Percentiles rank a stretch among this genome's conserved stretches.
Conservation (phyloP, 2,797 vertebrate genomes). For the Protonibea diacanthus region DNA sequence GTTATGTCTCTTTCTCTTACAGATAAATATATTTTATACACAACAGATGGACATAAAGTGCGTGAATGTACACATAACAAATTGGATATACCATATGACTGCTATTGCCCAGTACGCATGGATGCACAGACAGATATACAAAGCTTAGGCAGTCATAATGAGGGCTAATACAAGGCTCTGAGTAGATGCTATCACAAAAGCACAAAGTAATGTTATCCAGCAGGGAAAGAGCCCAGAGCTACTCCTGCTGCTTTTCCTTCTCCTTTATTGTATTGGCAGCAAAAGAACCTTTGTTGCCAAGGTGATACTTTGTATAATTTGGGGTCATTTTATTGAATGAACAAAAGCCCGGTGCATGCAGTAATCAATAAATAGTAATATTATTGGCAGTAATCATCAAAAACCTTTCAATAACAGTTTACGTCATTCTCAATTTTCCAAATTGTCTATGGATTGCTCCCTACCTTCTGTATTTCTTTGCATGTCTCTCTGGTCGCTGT, state of each 20-base stretch:
- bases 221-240: conserved; percentile 34
- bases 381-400: conserved; percentile 28
- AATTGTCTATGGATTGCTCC: not conserved
- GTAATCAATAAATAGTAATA: conserved; percentile 24
- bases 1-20: not conserved
- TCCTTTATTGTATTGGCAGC: conserved; percentile 36
- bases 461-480: not conserved
- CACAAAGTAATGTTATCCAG: conserved; percentile 53
- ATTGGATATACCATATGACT: not conserved
- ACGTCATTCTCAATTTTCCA: not conserved
- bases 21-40: conserved; percentile 11
- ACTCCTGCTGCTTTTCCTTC: conserved; percentile 44
- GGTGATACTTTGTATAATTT: conserved; percentile 19
- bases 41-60: not conserved
- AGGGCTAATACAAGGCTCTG: conserved; percentile 45
- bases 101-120: not conserved
- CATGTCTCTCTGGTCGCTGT: not conserved
- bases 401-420: conserved; percentile 24
- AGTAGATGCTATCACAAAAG: conserved; percentile 57
- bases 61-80: conserved; percentile 14
- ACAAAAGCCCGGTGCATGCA: conserved; percentile 4
- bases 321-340: conserved; percentile 25
- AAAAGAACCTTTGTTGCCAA: conserved; percentile 29
- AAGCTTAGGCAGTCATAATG: conserved; percentile 38
- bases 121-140: conserved; percentile 40